phyloP scores from a whole-genome alignment of 2,888 invertebrate genomes.

The Drosophila subquinaria region DNA sequence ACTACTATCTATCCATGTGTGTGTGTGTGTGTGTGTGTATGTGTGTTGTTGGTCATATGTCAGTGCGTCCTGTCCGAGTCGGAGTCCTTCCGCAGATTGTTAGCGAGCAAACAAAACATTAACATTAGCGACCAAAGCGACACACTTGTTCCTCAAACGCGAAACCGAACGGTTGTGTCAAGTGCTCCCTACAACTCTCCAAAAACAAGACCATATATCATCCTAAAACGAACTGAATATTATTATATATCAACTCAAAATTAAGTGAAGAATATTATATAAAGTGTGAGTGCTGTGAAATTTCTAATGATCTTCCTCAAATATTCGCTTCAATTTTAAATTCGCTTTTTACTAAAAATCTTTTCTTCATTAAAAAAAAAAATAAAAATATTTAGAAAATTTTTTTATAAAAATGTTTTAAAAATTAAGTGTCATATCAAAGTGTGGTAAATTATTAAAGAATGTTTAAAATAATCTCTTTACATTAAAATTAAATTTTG shows the following conservation, averaged over 20 bases:
- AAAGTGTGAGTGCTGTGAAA: slow-evolving; percentile 33
- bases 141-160: slow-evolving; percentile 80
- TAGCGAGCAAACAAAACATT: slow-evolving; percentile 80
- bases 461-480: no score
- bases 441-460: no score
- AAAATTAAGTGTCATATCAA: no score
- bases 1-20: slow-evolving; percentile 41
- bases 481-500: no score
- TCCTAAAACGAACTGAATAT: slow-evolving; percentile 9
- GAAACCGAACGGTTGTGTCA: slow-evolving; percentile 76
- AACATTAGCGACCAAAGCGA: slow-evolving; percentile 64
- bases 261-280: neutral
- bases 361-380: neutral
- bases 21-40: slow-evolving; percentile 60
- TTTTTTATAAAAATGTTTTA: no score
- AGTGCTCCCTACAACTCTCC: slow-evolving; percentile 55
- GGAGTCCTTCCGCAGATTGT: slow-evolving; percentile 80
- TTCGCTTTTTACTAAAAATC: no score
- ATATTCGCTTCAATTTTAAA: neutral
- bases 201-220: slow-evolving; percentile 9
- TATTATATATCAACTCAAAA: slow-evolving; percentile 5
- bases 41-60: slow-evolving; percentile 71
- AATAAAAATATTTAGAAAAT: neutral
- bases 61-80: slow-evolving; percentile 68
- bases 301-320: neutral